Conservation (phyloP, 2,113 vertebrate species). For the Scalopus aquaticus region DNA sequence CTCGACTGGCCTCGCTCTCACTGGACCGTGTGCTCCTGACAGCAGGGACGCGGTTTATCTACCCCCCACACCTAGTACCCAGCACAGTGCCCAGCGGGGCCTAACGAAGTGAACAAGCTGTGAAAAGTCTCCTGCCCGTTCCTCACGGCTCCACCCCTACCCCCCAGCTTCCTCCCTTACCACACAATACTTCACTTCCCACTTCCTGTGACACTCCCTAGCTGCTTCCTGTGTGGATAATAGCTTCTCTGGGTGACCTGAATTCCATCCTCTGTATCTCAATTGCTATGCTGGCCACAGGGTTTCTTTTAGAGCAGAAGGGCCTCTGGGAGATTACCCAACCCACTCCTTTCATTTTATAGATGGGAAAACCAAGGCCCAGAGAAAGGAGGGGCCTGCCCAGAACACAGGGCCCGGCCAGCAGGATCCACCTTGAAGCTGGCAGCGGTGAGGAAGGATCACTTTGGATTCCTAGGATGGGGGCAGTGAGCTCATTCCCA, state of each 20-base stretch:
- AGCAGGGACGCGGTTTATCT: background rate
- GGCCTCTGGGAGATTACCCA: background rate
- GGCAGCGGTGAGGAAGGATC: background rate
- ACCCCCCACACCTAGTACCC: background rate
- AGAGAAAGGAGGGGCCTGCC: background rate
- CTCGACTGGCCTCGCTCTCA: background rate
- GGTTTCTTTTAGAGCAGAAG: background rate
- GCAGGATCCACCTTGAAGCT: background rate
- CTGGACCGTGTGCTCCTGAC: background rate
- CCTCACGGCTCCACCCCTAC: background rate
- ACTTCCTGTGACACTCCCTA: slow-evolving; percentile 12
- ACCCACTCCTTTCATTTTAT: background rate
- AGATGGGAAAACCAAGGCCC: background rate
- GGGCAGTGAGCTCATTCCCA: background rate
- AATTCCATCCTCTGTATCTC: background rate
- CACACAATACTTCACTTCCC: background rate
- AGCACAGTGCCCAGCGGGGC: background rate
- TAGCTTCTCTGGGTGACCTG: background rate
- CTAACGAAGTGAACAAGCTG: background rate
- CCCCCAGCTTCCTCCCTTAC: background rate
- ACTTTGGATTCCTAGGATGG: too few relatives aligned
- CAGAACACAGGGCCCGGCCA: background rate
- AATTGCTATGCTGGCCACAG: background rate
- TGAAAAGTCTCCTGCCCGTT: background rate
- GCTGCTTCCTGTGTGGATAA: slow-evolving; percentile 22